Evolutionary conservation across 2,113 vertebrate species (phyloP).

Genomic region (Dendropsophus ebraccatus): DNA sequence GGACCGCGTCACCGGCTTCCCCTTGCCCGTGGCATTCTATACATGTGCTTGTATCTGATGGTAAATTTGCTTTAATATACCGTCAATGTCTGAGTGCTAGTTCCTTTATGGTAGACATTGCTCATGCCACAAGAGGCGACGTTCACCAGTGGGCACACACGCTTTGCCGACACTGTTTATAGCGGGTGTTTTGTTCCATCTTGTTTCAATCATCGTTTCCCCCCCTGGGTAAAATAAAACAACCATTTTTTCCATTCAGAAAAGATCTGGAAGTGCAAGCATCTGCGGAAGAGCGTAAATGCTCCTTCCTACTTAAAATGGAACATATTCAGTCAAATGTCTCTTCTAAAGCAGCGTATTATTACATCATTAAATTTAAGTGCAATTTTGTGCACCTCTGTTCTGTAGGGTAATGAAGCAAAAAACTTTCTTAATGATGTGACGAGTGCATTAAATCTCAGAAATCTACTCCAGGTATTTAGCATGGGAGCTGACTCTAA

Average conservation of each 20-base stretch:
- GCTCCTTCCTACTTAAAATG: conserved; percentile 37
- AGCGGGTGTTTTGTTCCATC: neutral
- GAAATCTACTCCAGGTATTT: conserved; percentile 40
- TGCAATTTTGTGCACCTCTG: conserved; percentile 51
- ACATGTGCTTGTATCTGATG: too few species aligned
- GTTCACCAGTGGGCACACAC: neutral
- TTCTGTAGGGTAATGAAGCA: conserved; percentile 40
- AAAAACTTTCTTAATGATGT: conserved; percentile 45
- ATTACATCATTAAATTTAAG: conserved; percentile 50
- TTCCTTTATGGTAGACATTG: too few species aligned
- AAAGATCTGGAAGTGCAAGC: conserved; percentile 7
- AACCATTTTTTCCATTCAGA: conserved; percentile 1
- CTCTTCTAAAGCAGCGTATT: conserved; percentile 38
- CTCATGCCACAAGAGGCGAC: neutral
- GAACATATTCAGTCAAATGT: conserved; percentile 43
- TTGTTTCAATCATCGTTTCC: neutral
- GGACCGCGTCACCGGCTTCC: too few species aligned
- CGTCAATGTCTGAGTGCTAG: too few species aligned
- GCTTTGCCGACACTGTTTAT: neutral
- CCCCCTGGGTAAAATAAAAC: conserved; percentile 1
- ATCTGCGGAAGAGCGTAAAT: neutral
- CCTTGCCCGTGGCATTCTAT: too few species aligned
- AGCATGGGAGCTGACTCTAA: conserved; percentile 2
- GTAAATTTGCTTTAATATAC: too few species aligned
- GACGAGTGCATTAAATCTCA: conserved; percentile 42